Evolutionary conservation across 2,113 vertebrate species (phyloP), one percentile per base, ranked within the genome.

Genomic region (Psittacara wagleri): DNA sequence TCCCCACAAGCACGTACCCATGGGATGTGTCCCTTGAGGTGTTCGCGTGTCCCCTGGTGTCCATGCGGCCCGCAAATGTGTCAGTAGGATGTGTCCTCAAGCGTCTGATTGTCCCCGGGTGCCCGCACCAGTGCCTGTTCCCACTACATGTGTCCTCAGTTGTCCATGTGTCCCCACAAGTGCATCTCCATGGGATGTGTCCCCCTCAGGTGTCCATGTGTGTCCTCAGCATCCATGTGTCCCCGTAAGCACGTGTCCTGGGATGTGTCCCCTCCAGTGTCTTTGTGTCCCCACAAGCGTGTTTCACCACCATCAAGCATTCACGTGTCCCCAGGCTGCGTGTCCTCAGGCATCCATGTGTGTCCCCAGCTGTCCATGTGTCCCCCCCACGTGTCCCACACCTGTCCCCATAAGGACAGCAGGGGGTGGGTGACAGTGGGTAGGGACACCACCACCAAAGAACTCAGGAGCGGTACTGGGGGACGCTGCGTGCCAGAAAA

Each of bases 291-390:
- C n/a, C 23, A 25, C n/a, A 35, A 17, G n/a, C 15, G 3, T 62
- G 43, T n/a, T 31, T 3, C 29, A 23, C 31, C 41, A n/a, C 10
- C 29, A 33, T 23, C 16, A 7, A 10, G 37, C 3, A 2, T 39
- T 61, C 2, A 0, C 10, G 27, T 64, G 73, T 70, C 79, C 17
- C 73, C 11, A 7, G 7, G 67, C 13, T 2, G 9, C 6, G 10
- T 54, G 24, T 41, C 43, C 28, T 22, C 16, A 3, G 17, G 35
- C 57, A 17, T 6, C 7, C 51, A 54, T 18, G 28, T 52, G 51
- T n/a, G 29, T n/a, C 44, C 31, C 4, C 1, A 2, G 5, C 13
- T 22, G 22, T 49, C 73, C 3, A 0, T 6, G 25, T 91, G 39
- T 44, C 67, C 48, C 55, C 66, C 11, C 1, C 10, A 41, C 8